Conservation (phyloP, 2,888 invertebrate species). For the Omphaloscelis lunosa region DNA sequence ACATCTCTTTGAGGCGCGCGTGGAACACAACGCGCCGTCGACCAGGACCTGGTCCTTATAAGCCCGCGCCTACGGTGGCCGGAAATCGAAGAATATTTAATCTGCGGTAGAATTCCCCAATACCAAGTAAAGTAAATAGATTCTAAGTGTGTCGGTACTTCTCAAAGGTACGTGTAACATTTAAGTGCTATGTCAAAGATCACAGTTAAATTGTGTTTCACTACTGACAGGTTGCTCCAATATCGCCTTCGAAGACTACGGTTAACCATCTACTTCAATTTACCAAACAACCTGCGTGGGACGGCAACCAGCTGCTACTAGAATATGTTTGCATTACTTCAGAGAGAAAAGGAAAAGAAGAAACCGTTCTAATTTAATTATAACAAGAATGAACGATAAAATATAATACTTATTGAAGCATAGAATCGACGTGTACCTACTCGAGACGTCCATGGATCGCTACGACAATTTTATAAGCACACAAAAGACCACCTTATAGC, state of each 20-base stretch:
- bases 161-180: constrained; percentile 34
- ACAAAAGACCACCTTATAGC: constrained; percentile 66
- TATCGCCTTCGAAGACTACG: constrained; percentile 13
- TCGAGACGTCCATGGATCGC: constrained; percentile 48
- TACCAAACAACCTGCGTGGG: constrained; percentile 44
- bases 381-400: constrained; percentile 37
- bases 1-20: no score
- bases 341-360: background rate
- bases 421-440: constrained; percentile 44
- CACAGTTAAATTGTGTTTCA: constrained; percentile 37
- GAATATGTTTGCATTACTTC: constrained; percentile 30
- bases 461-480: constrained; percentile 62
- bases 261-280: constrained; percentile 36
- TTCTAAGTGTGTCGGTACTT: constrained; percentile 19
- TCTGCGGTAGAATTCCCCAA: background rate
- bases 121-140: constrained; percentile 22
- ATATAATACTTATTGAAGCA: constrained; percentile 41
- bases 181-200: constrained; percentile 56
- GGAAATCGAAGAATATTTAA: background rate
- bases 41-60: no score
- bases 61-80: no score
- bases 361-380: constrained; percentile 40
- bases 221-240: constrained; percentile 33
- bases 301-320: constrained; percentile 20
- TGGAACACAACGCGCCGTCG: no score